phyloP scores from a whole-genome alignment of 2,113 vertebrate genomes.

The Sceloporus undulatus region DNA sequence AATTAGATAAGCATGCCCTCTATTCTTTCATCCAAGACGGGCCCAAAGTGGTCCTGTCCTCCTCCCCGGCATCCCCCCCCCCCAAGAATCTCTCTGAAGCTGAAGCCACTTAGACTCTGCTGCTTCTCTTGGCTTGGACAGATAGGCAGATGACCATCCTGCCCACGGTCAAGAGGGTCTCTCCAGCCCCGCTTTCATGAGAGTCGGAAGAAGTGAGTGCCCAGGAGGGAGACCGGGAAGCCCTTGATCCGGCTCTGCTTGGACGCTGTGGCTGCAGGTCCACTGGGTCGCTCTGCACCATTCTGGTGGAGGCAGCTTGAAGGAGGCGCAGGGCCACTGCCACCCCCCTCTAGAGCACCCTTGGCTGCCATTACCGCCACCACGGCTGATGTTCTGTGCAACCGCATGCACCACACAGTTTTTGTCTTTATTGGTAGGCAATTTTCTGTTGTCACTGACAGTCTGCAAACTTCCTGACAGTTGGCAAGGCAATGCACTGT shows the following conservation, averaged over 20 bases:
- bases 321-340: background rate
- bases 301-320: accelerated
- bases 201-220: background rate
- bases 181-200: too few relatives aligned
- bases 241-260: background rate
- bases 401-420: too few relatives aligned
- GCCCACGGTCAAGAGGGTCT: background rate
- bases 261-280: background rate
- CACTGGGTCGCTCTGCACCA: background rate
- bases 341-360: background rate
- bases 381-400: too few relatives aligned
- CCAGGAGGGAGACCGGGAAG: background rate
- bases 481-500: background rate
- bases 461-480: background rate
- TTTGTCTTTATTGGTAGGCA: background rate
- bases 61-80: too few relatives aligned
- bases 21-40: too few relatives aligned
- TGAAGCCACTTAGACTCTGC: too few relatives aligned
- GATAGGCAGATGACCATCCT: too few relatives aligned
- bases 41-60: too few relatives aligned
- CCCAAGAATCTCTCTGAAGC: too few relatives aligned
- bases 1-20: too few relatives aligned
- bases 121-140: too few relatives aligned
- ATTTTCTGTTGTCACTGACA: background rate
- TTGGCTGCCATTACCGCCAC: background rate